These are phyloP conservation scores for Tolmerus cingulatus DNA, from an alignment of 2,888 invertebrate genomes.

Conservation along the genomic window DNA sequence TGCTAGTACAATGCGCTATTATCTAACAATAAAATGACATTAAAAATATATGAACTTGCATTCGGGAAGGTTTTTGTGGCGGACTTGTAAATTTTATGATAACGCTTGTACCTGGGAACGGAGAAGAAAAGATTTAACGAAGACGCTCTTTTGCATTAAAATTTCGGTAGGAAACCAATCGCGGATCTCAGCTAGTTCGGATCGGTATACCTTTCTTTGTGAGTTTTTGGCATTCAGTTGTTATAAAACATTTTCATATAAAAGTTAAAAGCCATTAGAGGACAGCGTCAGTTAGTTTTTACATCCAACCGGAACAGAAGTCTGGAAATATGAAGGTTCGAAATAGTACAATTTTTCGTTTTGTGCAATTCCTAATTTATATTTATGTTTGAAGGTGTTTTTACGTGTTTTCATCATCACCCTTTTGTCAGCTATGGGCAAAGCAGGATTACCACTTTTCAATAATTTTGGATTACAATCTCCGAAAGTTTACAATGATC, in stretches of 20 bases:
- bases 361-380: not conserved
- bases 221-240: not conserved
- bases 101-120: not conserved
- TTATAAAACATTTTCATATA: slow-evolving; percentile 20
- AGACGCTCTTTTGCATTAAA: not conserved
- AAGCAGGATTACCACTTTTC: not conserved
- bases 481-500: not conserved
- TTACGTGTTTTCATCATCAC: not conserved
- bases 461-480: not conserved
- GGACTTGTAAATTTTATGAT: not conserved
- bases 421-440: not conserved
- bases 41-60: not conserved
- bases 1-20: not conserved
- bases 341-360: not conserved
- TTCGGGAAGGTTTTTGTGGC: not conserved
- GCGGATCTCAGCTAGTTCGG: not conserved
- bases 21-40: not conserved
- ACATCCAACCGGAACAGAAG: not conserved
- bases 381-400: not conserved
- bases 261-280: not conserved
- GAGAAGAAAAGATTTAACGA: not conserved
- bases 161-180: not conserved
- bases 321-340: not conserved
- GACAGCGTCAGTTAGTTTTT: not conserved
- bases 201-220: not conserved